phyloP scores from a whole-genome alignment of 2,797 vertebrate species.

The Botia kubotai region DNA sequence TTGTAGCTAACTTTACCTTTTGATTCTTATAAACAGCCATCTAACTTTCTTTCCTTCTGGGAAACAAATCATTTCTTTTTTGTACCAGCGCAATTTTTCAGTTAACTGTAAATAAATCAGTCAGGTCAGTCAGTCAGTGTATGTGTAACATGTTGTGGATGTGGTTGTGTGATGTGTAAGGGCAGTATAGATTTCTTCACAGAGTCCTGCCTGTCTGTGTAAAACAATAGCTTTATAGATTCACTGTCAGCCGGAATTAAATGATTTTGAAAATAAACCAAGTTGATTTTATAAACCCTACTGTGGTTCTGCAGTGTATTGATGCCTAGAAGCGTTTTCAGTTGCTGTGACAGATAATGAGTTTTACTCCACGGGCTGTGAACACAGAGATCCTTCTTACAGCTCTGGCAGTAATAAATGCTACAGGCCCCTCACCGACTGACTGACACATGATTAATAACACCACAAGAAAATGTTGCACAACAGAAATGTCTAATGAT shows the following conservation, averaged over 20 bases:
- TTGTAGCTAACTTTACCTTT: neutral
- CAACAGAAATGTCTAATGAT: conserved; percentile 39
- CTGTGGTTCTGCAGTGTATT: conserved; percentile 52
- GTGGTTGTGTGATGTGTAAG: neutral
- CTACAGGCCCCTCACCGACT: conserved; percentile 54
- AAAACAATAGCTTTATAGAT: conserved; percentile 16
- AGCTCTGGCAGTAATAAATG: conserved; percentile 64
- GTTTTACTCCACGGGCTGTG: conserved; percentile 36
- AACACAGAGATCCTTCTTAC: conserved; percentile 54
- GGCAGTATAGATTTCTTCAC: neutral
- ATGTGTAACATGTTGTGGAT: neutral
- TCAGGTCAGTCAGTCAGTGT: neutral
- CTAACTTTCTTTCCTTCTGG: neutral
- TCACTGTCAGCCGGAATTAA: conserved; percentile 11
- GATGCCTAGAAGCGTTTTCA: conserved; percentile 54
- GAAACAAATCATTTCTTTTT: neutral
- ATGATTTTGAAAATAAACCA: conserved; percentile 11
- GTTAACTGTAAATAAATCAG: neutral
- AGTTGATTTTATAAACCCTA: conserved; percentile 59
- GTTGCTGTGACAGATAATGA: conserved; percentile 30
- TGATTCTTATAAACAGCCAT: neutral
- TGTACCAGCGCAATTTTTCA: neutral
- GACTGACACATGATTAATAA: conserved; percentile 53
- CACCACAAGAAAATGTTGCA: conserved; percentile 48
- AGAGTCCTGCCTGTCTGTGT: neutral